A percentile compares a stretch with the other conserved stretches of the same genome.
phyloP scores from a whole-genome alignment of 2,797 vertebrate genomes.

The Hypotaenidia okinawae region DNA sequence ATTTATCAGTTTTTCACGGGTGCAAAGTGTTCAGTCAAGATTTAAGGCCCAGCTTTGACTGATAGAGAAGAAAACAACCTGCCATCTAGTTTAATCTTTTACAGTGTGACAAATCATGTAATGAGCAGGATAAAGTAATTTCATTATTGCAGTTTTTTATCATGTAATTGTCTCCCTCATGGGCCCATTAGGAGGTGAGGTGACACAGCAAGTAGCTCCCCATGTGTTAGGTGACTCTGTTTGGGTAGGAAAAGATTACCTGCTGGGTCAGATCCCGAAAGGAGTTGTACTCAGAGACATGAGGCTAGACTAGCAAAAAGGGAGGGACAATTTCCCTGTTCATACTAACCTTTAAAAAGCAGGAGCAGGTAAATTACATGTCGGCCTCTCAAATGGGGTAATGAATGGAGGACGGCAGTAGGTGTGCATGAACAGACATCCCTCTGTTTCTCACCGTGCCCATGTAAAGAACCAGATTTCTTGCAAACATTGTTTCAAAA shows the following conservation, averaged over 20 bases:
- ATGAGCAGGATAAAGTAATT: not conserved
- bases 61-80: not conserved
- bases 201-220: not conserved
- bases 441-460: not conserved
- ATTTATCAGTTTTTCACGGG: not conserved
- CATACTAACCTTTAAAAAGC: not conserved
- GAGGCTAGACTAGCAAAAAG: not conserved
- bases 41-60: not conserved
- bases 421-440: not conserved
- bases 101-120: not conserved
- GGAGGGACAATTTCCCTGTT: not conserved
- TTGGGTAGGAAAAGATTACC: not conserved
- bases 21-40: not conserved
- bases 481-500: not conserved
- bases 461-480: not conserved
- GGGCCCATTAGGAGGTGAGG: not conserved
- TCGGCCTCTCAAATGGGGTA: not conserved
- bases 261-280: not conserved
- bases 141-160: not conserved
- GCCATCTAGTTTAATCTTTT: not conserved
- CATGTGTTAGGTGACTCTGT: not conserved
- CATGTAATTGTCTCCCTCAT: not conserved
- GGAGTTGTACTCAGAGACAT: not conserved
- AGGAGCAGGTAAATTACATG: not conserved
- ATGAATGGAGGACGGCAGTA: not conserved